Percentiles rank a stretch among this genome's conserved stretches.
Evolutionary conservation across 37 sponge, comb jelly and placozoan species (phyloP).

Genomic region (Eunapius fragilis): DNA sequence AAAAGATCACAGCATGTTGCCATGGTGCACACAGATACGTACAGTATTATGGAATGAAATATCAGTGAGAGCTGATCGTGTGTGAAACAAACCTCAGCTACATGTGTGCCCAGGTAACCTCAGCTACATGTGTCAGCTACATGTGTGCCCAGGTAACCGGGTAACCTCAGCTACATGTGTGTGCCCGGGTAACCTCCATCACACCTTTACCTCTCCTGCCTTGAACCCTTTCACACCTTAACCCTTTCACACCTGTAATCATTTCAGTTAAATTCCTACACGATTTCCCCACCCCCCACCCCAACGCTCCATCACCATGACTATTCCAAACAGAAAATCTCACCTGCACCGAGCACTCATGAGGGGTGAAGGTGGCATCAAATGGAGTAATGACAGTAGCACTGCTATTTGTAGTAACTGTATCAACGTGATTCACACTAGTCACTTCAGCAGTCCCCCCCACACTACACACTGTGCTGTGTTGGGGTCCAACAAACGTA

Average conservation of each 20-base stretch:
- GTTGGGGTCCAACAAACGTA: no score
- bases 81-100: no score
- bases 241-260: no score
- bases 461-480: background rate
- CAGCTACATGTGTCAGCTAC: no score
- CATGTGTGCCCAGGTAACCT: no score
- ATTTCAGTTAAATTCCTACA: background rate
- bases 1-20: background rate
- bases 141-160: no score
- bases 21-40: no score
- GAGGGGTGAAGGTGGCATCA: constrained; percentile 13
- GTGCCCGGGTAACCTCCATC: no score
- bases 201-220: background rate
- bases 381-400: background rate
- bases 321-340: background rate
- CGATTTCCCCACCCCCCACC: background rate
- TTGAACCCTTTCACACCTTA: background rate
- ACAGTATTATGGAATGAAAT: no score
- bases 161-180: no score
- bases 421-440: background rate
- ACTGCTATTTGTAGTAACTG: background rate
- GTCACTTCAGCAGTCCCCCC: background rate
- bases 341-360: constrained; percentile 26
- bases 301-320: background rate
- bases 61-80: no score